Base-by-base conservation (phyloP, 2,888 invertebrate genomes). In the Cosmopolites sordidus region DNA sequence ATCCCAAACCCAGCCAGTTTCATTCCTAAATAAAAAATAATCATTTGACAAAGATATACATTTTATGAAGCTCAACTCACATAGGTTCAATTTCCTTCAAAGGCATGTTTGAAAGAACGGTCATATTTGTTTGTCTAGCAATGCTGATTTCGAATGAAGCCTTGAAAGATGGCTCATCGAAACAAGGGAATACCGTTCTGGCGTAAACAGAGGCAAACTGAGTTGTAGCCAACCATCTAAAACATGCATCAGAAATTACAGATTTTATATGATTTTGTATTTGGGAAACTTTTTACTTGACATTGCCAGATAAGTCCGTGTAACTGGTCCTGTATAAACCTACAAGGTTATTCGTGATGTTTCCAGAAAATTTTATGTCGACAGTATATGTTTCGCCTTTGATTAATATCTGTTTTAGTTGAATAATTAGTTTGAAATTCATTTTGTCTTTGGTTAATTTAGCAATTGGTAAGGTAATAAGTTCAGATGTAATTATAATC, bases 91-190 rank as follows among this genome's bases (percentile, higher is more conserved):
- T 72, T 14, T 76, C 69, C 30, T 76, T 73, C 3, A 80, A 64
- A n/a, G 84, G 87, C 83, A 84, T 86, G 64, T 89, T 89, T 16
- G 86, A 84, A 15, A 88, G 71, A 1, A 81, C 83, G 18, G 79
- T 79, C 72, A 84, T 76, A 63, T 82, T 82, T 38, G 79, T 72
- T 14, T 79, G 78, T 63, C 85, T 81, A 1, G 83, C 82, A 16
- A 89, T 79, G 46, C 84, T 85, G 64, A 90, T 80, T 66, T 84
- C 82, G 70, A 89, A 89, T 58, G 78, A 79, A 11, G 89, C 86
- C 74, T 89, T 89, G 66, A 86, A 82, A 9, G 81, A 81, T 0
- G 87, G 86, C 65, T 89, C 89, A 66, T 89, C 89, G 68, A 89
- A 87, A 66, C 87, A 88, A 0, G 87, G 88, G 69, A 88, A 87